Base-by-base conservation (phyloP, 2,888 invertebrate genomes). In the Heteromyza rotundicornis region DNA sequence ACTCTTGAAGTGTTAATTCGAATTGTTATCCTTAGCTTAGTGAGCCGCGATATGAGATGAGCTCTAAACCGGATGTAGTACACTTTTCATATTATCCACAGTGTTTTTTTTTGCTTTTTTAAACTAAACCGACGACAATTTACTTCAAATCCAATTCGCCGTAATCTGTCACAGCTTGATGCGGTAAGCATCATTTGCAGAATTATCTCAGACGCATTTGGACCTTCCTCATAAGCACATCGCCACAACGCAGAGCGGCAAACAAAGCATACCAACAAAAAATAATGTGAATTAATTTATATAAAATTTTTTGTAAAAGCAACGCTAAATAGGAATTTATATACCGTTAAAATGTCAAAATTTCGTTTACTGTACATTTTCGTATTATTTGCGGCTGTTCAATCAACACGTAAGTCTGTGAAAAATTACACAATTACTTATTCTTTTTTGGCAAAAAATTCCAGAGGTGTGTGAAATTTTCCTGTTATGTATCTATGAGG, bases 391-490 rank as follows among this genome's bases (percentile, higher is more conserved):
- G 68, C 72, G 2, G 47, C 70, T 66, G 74, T 66, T 32, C 67
- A 68, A 52, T 68, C 76, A 52, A 79, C 79, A 63, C 76, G 76
- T 77, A 72, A 78, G 79, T 71, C 32, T 49, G 40, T n/a, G 47
- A 47, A 47, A 47, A 47, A 5, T 17, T 50, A 50, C 8, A 50
- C 19, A 7, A 44, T 5, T n/a, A 8, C 23, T 50, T 16, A n/a
- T n/a, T n/a, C n/a, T n/a, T n/a, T n/a, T n/a, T n/a, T n/a, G n/a
- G n/a, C n/a, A 23, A 50, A 50, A 50, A 19, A 50, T 50, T 50
- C 19, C 52, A 69, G 67, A 63, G n/a, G 53, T 20, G 8, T 47
- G 56, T 64, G 68, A 72, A 72, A 36, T 56, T 76, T 77, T 64
- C 68, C 50, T 60, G 56, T 24, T 32, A 22, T 57, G 57, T 63